phyloP scores from a whole-genome alignment of 2,113 vertebrate genomes.

The Sturnira hondurensis region DNA sequence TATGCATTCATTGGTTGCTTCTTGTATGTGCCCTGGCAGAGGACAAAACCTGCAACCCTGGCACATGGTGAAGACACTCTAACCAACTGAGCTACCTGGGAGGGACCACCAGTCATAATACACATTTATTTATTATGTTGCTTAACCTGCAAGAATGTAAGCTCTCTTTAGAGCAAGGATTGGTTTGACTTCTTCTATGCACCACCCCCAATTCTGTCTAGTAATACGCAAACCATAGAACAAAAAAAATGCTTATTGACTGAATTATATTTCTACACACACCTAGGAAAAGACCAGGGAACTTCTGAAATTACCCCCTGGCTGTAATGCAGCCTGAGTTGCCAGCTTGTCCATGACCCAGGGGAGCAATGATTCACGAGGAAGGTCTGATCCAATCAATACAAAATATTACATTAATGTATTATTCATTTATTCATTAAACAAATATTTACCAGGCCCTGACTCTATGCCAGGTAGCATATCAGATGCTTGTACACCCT shows the following conservation, averaged over 20 bases:
- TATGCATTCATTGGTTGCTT: no score
- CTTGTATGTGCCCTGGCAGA: no score
- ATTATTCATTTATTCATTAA: constrained; percentile 25
- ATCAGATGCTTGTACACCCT: background rate
- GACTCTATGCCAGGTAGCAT: background rate
- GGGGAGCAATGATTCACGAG: background rate
- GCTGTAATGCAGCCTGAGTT: background rate
- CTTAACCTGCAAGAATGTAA: background rate
- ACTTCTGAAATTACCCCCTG: constrained; percentile 15
- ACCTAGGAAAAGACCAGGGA: background rate
- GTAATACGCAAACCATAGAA: background rate
- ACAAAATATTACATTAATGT: constrained; percentile 25
- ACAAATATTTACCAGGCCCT: constrained; percentile 28
- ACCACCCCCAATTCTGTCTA: background rate
- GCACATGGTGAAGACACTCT: no score
- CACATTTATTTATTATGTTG: background rate
- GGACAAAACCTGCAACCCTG: no score
- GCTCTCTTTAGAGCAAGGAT: background rate
- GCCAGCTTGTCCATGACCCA: constrained; percentile 12
- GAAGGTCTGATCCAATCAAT: constrained; percentile 7
- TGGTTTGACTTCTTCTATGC: background rate
- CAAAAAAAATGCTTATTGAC: background rate
- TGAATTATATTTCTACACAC: background rate
- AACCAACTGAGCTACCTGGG: no score
- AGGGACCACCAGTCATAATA: background rate